Percentiles rank a stretch among this genome's conserved stretches.
These are phyloP conservation scores for Liolophura sinensis DNA, from an alignment of 1,140 invertebrate species.

Conservation along the genomic window DNA sequence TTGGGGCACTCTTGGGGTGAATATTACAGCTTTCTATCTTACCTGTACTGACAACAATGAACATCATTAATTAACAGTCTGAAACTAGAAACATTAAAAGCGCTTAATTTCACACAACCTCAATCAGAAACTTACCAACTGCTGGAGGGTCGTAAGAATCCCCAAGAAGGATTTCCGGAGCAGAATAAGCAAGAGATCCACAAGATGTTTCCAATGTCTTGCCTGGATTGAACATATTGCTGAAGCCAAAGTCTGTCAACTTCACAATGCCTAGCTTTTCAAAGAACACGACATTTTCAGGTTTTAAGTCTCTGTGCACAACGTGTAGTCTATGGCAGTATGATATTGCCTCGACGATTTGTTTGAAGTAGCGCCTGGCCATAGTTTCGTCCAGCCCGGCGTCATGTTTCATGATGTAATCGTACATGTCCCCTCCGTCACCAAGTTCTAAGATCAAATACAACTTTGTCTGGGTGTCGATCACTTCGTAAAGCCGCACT, in stretches of 20 bases:
- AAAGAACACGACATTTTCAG: constrained; percentile 99
- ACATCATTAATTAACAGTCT: too few species aligned
- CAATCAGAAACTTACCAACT: constrained; percentile 70
- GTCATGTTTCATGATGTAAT: constrained; percentile 97
- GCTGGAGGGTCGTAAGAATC: constrained; percentile 76
- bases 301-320: constrained; percentile 94
- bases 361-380: constrained; percentile 89
- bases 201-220: constrained; percentile 98
- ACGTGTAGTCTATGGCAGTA: constrained; percentile 97
- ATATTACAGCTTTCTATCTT: too few species aligned
- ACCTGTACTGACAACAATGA: too few species aligned
- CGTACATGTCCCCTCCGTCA: constrained; percentile 99
- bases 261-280: constrained; percentile 97
- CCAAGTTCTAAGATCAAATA: constrained; percentile 92
- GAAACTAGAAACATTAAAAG: too few species aligned
- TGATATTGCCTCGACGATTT: constrained; percentile 95
- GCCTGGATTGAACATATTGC: constrained; percentile 90
- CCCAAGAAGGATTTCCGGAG: constrained; percentile 97
- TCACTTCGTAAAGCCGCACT: constrained; percentile 97
- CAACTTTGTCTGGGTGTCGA: constrained; percentile 82
- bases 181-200: constrained; percentile 98
- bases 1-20: too few species aligned
- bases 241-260: constrained; percentile 99
- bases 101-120: background rate
- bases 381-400: constrained; percentile 68